These are phyloP conservation scores for Drosophila persimilis DNA, from an alignment of 1,140 invertebrate species.

Conservation along the genomic window DNA sequence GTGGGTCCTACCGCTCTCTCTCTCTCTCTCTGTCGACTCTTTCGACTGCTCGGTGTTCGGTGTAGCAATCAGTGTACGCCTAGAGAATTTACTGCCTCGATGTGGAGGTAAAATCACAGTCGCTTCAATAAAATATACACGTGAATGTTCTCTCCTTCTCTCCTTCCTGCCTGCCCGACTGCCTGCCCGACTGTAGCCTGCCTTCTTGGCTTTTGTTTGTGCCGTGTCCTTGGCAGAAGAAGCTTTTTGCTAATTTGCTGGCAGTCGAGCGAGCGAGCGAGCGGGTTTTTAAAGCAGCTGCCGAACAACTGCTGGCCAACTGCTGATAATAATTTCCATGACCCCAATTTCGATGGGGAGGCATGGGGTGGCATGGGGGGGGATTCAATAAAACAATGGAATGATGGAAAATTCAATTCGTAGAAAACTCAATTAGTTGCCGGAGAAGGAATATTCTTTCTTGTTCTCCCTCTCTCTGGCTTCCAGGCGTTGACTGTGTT, in stretches of 20 bases:
- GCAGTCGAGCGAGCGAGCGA: not conserved
- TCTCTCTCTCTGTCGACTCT: not conserved
- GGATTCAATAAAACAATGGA: conserved; percentile 18
- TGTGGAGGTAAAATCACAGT: conserved; percentile 49
- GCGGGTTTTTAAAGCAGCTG: conserved; percentile 23
- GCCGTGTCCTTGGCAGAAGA: conserved; percentile 24
- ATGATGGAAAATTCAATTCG: conserved; percentile 12
- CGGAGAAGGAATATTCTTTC: conserved; percentile 1
- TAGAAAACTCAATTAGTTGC: conserved; percentile 65
- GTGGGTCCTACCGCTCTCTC: conserved; percentile 11
- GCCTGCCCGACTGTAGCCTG: not conserved
- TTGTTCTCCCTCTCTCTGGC: not conserved
- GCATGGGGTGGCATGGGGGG: too few species aligned
- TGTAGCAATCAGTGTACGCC: conserved; percentile 54
- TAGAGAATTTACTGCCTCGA: conserved; percentile 50
- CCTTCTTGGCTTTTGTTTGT: conserved; percentile 2
- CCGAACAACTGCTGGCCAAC: conserved; percentile 9
- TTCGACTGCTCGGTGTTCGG: conserved; percentile 8
- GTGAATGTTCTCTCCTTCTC: conserved; percentile 27
- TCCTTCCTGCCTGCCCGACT: not conserved
- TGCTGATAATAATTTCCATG: conserved; percentile 34
- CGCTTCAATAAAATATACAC: conserved; percentile 71
- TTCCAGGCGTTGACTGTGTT: conserved; percentile 12
- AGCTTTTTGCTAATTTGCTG: conserved; percentile 39
- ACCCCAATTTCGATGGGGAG: not conserved